Base-by-base conservation (phyloP, 2,888 invertebrate species). In the Oscheius sp. region DNA sequence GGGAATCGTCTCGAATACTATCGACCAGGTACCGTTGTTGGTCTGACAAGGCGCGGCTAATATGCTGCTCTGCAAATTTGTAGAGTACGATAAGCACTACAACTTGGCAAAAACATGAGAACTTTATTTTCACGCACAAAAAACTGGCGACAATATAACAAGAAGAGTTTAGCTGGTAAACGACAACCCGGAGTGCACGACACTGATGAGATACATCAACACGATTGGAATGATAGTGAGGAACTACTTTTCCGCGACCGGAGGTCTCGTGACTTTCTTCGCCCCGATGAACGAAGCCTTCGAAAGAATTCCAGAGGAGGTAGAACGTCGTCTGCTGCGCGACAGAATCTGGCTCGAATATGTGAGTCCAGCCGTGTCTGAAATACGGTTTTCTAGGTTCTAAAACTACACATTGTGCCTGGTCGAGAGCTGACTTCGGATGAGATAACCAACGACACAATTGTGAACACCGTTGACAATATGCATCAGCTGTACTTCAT, bases 241-340 rank as follows among this genome's bases (percentile, higher is more conserved):
- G 29, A 86, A 86, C 68, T 88, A 88, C 72, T 85, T 88, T 70
- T 85, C 88, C 21, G 88, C 88, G 29, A 87, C 86, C 11, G 84
- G 84, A 10, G 80, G 78, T 11, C 77, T 82, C 21, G 87, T 89
- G 59, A 89, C 89, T 0, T 89, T 89, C 76, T 89, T 89, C 76
- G 89, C 89, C 7, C 89, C 89, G 0, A 88, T 84, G 84, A 86
- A 89, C 75, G 89, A 89, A 70, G 89, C 89, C 7, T 89, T 89
- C 66, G 88, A 89, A 57, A 77, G 89, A 35, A 89, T 89, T 53
- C 89, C 89, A 1, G 88, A 88, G 51, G 84, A 87, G 51, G 84
- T 89, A n/a, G 89, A 89, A 73, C 66, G 87, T 29, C 74, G 89
- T 50, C 78, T 89, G 55, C 73, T 89, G 60, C 59, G 89, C 13